Percentiles rank a stretch among this genome's conserved stretches.
Evolutionary conservation across 2,113 vertebrate species (phyloP).

Genomic region (cat (Felis catus)): DNA sequence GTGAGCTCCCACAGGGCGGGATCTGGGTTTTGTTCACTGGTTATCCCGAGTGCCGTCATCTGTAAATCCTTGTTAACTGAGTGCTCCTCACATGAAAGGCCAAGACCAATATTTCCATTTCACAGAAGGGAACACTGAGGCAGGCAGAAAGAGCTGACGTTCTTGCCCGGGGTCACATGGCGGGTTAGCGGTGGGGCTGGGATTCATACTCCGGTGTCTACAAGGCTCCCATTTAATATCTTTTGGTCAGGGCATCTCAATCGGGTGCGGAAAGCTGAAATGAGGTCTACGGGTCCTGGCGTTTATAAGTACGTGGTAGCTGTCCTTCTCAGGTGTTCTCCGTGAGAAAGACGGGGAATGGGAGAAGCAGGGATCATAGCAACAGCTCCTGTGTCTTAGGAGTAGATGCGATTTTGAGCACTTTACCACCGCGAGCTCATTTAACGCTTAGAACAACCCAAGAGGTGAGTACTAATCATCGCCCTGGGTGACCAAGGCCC

Average conservation of each 20-base stretch:
- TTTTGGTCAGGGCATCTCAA: background rate
- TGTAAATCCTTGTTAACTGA: background rate
- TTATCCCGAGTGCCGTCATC: background rate
- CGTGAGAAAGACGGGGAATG: background rate
- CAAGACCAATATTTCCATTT: background rate
- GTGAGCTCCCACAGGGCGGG: background rate
- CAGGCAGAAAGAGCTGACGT: background rate
- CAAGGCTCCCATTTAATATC: background rate
- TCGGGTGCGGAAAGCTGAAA: background rate
- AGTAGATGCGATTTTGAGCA: background rate
- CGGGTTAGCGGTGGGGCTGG: fast-evolving
- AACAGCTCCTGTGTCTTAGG: background rate
- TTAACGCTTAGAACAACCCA: fast-evolving
- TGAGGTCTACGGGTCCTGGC: background rate
- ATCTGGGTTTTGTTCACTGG: background rate
- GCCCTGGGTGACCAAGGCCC: background rate
- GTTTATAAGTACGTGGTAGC: background rate
- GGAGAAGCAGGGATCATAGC: background rate
- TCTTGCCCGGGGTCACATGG: background rate
- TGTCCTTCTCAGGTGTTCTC: background rate
- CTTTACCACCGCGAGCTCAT: background rate
- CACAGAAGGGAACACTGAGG: background rate
- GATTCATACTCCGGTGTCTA: background rate
- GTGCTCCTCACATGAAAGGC: background rate
- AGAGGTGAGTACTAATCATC: background rate